phyloP scores from a whole-genome alignment of 2,888 invertebrate species.

The Trichopoda pennipes region DNA sequence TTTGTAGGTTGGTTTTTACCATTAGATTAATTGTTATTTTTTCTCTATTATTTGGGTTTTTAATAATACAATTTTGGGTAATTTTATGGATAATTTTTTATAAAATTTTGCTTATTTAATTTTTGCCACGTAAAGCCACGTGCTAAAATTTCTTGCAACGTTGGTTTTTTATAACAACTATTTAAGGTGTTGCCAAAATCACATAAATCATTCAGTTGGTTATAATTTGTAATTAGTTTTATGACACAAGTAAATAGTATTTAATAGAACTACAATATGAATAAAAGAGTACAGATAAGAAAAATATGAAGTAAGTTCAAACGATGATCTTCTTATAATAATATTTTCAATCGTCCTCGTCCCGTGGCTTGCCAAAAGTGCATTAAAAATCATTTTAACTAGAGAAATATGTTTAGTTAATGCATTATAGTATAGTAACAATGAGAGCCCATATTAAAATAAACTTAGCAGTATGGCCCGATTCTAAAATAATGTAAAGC shows the following conservation, averaged over 20 bases:
- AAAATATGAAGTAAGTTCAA: too few species aligned
- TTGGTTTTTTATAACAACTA: slow-evolving; percentile 36
- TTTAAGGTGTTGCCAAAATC: slow-evolving; percentile 56
- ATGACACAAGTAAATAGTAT: neutral
- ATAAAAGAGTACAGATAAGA: neutral
- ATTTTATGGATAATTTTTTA: slow-evolving; percentile 67
- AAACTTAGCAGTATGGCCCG: too few species aligned
- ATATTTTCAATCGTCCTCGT: too few species aligned
- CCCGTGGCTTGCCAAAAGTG: too few species aligned
- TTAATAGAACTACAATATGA: neutral
- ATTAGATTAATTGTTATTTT: slow-evolving; percentile 74
- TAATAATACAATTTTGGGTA: slow-evolving; percentile 73
- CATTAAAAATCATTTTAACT: too few species aligned
- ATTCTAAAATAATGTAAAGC: too few species aligned
- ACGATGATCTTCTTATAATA: too few species aligned
- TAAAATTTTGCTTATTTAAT: slow-evolving; percentile 66
- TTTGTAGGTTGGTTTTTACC: slow-evolving; percentile 64
- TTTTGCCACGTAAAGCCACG: slow-evolving; percentile 59
- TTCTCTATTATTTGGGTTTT: slow-evolving; percentile 61
- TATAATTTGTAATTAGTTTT: neutral
- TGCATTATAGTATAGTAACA: too few species aligned
- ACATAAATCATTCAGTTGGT: slow-evolving; percentile 17
- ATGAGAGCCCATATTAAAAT: too few species aligned
- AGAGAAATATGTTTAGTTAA: too few species aligned
- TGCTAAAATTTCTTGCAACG: slow-evolving; percentile 20